A percentile compares a stretch with the other conserved stretches of the same genome.
Conservation (phyloP, 2,797 vertebrate genomes). For the Rousettus madagascariensis region DNA sequence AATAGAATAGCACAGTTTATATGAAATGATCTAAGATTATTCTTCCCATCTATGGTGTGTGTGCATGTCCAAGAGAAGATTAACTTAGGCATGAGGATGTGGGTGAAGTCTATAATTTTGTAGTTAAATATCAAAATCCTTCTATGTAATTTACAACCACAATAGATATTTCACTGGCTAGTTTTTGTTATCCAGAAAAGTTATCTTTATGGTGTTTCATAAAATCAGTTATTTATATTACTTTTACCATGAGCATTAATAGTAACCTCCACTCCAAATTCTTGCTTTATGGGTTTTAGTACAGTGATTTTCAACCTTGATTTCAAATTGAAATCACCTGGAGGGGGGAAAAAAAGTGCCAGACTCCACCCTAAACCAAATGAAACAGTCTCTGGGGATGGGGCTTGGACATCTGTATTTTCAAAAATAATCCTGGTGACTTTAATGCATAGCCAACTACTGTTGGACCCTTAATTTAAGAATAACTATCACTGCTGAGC, state of each 20-base stretch:
- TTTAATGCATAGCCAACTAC: background rate
- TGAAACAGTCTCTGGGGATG: background rate
- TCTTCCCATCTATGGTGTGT: background rate
- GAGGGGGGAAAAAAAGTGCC: background rate
- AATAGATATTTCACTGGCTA: slow-evolving; percentile 55
- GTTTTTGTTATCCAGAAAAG: slow-evolving; percentile 54
- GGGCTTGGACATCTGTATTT: background rate
- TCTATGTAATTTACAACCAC: slow-evolving; percentile 66
- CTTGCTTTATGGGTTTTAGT: slow-evolving; percentile 46
- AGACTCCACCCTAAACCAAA: background rate
- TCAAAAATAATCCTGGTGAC: background rate
- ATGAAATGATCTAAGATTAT: slow-evolving; percentile 20
- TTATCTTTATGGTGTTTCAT: slow-evolving; percentile 65
- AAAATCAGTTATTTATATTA: slow-evolving; percentile 56
- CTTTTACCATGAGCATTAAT: slow-evolving; percentile 44
- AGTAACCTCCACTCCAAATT: slow-evolving; percentile 41
- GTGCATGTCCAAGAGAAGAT: slow-evolving; percentile 31
- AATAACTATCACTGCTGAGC: background rate
- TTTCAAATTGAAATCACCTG: slow-evolving; percentile 52
- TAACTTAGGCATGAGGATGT: slow-evolving; percentile 43
- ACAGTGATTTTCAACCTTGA: background rate
- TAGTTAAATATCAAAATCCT: slow-evolving; percentile 68
- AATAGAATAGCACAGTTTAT: slow-evolving; percentile 22
- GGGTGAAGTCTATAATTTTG: slow-evolving; percentile 58
- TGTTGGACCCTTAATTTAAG: background rate